A percentile compares a stretch with the other conserved stretches of the same genome.
Conservation (phyloP, 2,113 vertebrate species). For the Axis porcinus region DNA sequence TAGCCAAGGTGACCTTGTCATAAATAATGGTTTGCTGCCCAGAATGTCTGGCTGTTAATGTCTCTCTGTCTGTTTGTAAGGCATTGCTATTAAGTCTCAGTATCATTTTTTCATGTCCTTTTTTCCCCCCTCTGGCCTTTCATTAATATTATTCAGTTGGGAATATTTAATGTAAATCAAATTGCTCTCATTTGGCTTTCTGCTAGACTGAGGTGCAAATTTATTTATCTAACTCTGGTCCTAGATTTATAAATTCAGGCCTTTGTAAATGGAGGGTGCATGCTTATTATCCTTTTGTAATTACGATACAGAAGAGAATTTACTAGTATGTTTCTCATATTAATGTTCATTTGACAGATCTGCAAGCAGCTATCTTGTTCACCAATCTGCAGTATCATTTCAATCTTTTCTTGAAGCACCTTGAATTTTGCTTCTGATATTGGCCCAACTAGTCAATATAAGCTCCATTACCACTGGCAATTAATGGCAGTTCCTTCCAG, state of each 20-base stretch:
- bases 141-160: slow-evolving; percentile 47
- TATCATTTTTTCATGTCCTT: slow-evolving; percentile 45
- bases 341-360: not conserved
- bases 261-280: not conserved
- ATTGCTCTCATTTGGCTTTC: slow-evolving; percentile 27
- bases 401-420: slow-evolving; percentile 16
- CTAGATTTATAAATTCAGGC: slow-evolving; percentile 3
- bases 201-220: not conserved
- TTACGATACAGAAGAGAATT: not conserved
- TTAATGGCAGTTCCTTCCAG: slow-evolving; percentile 19
- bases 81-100: not conserved
- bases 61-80: slow-evolving; percentile 38
- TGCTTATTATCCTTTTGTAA: not conserved
- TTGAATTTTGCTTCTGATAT: slow-evolving; percentile 41
- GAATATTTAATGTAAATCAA: slow-evolving; percentile 47
- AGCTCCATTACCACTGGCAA: slow-evolving; percentile 38
- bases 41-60: slow-evolving; percentile 7
- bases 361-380: not conserved
- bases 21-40: slow-evolving; percentile 36
- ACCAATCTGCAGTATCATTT: not conserved
- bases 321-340: not conserved
- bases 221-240: slow-evolving; percentile 14
- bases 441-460: slow-evolving; percentile 19
- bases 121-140: not conserved
- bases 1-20: slow-evolving; percentile 54